phyloP scores from a whole-genome alignment of 2,797 vertebrate species.

The Fistularia commersonii region DNA sequence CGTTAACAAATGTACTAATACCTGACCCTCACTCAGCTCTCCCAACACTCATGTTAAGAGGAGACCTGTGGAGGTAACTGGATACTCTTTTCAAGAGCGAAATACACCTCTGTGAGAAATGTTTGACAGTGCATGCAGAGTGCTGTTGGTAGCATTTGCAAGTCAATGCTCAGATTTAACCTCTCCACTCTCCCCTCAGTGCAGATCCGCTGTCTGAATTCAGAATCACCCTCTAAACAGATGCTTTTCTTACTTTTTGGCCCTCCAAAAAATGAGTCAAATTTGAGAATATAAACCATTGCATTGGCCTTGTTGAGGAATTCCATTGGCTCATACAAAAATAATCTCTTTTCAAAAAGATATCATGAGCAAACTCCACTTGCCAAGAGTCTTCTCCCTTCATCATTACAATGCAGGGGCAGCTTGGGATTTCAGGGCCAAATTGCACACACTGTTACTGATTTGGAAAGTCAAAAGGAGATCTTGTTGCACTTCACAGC shows the following conservation, averaged over 20 bases:
- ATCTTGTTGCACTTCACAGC: conserved; percentile 16
- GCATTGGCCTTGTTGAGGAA: conserved; percentile 21
- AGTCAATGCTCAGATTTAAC: conserved; percentile 63
- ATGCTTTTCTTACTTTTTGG: conserved; percentile 13
- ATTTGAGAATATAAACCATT: conserved; percentile 17
- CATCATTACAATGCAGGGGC: conserved; percentile 6
- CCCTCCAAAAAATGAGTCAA: conserved; percentile 7
- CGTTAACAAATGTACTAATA: conserved; percentile 34
- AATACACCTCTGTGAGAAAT: conserved; percentile 24
- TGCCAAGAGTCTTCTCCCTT: conserved; percentile 1
- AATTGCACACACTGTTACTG: conserved; percentile 17
- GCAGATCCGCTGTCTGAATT: conserved; percentile 41
- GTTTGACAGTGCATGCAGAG: conserved; percentile 55
- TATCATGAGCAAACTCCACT: conserved; percentile 6
- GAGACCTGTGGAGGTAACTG: conserved; percentile 37
- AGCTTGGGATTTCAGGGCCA: conserved; percentile 21
- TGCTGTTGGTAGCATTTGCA: conserved; percentile 60
- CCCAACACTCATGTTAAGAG: conserved; percentile 31
- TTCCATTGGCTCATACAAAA: conserved; percentile 4
- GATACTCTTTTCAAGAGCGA: conserved; percentile 24
- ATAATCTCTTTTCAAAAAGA: conserved; percentile 5
- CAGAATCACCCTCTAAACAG: conserved; percentile 42
- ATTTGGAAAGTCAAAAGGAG: conserved; percentile 18
- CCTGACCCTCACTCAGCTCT: conserved; percentile 27
- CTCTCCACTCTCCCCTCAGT: conserved; percentile 48